Evolutionary conservation across 2,888 invertebrate species (phyloP).

Genomic region (Cerastis leucographa): DNA sequence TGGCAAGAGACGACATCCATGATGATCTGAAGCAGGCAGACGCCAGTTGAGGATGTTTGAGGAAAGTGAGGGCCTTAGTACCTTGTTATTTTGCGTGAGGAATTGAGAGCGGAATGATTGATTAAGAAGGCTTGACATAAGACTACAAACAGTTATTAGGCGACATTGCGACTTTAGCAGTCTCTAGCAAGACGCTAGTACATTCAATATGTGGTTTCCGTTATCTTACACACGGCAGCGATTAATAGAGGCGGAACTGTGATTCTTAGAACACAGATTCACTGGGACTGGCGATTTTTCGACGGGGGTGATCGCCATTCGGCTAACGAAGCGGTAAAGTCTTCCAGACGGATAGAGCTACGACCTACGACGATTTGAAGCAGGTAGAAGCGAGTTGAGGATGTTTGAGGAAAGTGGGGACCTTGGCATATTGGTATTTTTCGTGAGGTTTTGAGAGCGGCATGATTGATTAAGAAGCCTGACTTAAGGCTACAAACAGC

Average conservation of each 20-base stretch:
- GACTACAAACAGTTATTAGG: neutral
- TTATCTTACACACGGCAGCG: neutral
- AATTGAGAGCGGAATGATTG: neutral
- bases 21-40: neutral
- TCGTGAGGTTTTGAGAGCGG: neutral
- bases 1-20: neutral
- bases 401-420: neutral
- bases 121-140: neutral
- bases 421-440: neutral
- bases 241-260: neutral
- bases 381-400: neutral
- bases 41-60: neutral
- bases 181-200: neutral
- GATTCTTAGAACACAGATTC: neutral
- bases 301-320: slow-evolving; percentile 5
- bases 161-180: neutral
- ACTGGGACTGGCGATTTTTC: neutral
- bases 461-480: neutral
- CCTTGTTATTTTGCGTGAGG: neutral
- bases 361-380: neutral
- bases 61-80: neutral
- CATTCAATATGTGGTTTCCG: neutral
- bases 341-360: neutral
- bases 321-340: neutral
- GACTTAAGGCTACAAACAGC: neutral